These are phyloP conservation scores for Rhinopomastus cyanomelas DNA, from an alignment of 2,113 vertebrate genomes.

Conservation along the genomic window DNA sequence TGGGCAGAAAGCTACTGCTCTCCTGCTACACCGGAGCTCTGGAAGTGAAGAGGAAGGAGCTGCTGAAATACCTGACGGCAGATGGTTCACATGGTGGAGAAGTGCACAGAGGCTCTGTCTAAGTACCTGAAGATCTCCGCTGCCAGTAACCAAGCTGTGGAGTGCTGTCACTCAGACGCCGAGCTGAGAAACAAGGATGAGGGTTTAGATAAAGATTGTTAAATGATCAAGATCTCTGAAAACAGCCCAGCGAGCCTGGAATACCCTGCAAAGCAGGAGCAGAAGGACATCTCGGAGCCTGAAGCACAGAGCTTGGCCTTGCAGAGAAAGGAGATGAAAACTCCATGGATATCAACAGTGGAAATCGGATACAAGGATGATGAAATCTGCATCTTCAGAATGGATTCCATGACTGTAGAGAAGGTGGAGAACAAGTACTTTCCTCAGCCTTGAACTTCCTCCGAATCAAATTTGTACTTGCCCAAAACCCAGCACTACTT, in stretches of 20 bases:
- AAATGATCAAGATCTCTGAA: conserved; percentile 82
- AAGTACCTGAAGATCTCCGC: conserved; percentile 78
- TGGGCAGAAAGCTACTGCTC: conserved; percentile 79
- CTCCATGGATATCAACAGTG: conserved; percentile 72
- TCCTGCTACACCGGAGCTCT: conserved; percentile 84
- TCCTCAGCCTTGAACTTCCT: conserved; percentile 79
- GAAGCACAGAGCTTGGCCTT: conserved; percentile 36
- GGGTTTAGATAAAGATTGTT: conserved; percentile 73
- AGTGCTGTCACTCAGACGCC: conserved; percentile 72
- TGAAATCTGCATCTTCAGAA: conserved; percentile 80
- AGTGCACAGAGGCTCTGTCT: conserved; percentile 81
- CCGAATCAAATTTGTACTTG: conserved; percentile 77
- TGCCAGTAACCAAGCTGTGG: conserved; percentile 17
- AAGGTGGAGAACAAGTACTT: conserved; percentile 71
- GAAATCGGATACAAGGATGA: conserved; percentile 79
- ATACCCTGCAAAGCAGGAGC: conserved; percentile 72
- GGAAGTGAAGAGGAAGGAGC: conserved; percentile 81
- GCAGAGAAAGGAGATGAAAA: conserved; percentile 62
- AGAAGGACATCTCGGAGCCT: background rate
- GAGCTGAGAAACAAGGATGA: conserved; percentile 61
- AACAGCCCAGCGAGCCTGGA: conserved; percentile 68
- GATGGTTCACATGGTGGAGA: conserved; percentile 86
- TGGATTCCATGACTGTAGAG: conserved; percentile 70
- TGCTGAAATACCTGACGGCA: conserved; percentile 83
- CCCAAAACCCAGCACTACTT: conserved; percentile 82